phyloP scores from a whole-genome alignment of 2,888 invertebrate genomes.

The Eupithecia tripunctaria region DNA sequence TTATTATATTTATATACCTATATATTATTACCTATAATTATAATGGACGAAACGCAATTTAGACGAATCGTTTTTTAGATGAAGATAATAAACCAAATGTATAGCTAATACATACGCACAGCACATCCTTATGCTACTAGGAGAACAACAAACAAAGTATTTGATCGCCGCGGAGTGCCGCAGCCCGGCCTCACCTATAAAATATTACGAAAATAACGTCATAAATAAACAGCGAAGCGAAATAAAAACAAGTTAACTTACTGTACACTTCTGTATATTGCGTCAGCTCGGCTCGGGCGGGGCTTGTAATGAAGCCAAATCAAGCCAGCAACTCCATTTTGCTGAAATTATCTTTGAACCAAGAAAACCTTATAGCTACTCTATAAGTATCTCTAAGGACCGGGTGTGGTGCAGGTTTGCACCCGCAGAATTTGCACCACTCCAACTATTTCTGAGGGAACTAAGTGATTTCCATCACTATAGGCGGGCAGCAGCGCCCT shows the following conservation, averaged over 20 bases:
- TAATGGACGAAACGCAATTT: too few species aligned
- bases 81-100: too few species aligned
- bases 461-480: too few species aligned
- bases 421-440: too few species aligned
- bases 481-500: too few species aligned
- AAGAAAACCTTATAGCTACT: neutral
- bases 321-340: neutral
- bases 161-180: neutral
- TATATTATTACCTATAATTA: too few species aligned
- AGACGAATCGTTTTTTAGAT: too few species aligned
- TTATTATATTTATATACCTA: too few species aligned
- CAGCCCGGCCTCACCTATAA: slow-evolving; percentile 35
- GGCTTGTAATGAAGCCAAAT: neutral
- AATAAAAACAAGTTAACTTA: slow-evolving; percentile 38
- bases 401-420: too few species aligned
- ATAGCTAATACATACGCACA: neutral
- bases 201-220: slow-evolving; percentile 44
- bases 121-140: neutral
- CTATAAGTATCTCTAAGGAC: too few species aligned
- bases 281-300: slow-evolving; percentile 22
- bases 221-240: slow-evolving; percentile 37
- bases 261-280: slow-evolving; percentile 28
- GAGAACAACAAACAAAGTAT: neutral
- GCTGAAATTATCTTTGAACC: neutral
- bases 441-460: too few species aligned